Evolutionary conservation across 2,113 vertebrate species (phyloP).

Genomic region (Galeopterus variegatus): DNA sequence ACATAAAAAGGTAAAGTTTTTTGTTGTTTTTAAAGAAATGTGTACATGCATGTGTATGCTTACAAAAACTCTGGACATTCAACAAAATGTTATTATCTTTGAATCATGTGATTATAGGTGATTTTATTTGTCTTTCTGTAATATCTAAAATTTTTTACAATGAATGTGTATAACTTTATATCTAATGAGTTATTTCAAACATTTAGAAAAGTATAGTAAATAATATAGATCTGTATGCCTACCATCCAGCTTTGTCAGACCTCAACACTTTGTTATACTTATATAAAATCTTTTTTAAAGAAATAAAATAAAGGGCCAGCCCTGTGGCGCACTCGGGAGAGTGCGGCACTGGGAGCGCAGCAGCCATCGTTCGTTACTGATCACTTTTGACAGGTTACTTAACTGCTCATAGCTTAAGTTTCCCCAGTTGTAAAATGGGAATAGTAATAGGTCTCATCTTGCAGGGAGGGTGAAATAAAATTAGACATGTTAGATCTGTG

Average conservation of each 20-base stretch:
- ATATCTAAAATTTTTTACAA: background rate
- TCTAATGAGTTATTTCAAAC: conserved; percentile 19
- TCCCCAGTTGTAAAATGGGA: no score
- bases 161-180: background rate
- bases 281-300: background rate
- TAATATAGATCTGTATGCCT: background rate
- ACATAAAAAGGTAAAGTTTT: background rate
- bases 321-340: no score
- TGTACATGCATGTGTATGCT: background rate
- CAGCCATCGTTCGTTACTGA: no score
- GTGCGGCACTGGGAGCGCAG: no score
- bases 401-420: no score
- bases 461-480: no score
- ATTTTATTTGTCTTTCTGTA: background rate
- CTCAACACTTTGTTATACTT: background rate
- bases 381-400: no score
- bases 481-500: no score
- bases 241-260: background rate
- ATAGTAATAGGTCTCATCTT: no score
- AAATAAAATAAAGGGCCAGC: conserved; percentile 42
- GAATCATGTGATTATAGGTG: background rate
- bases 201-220: background rate
- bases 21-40: background rate
- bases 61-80: background rate
- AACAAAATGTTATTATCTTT: background rate